phyloP scores from a whole-genome alignment of 2,888 invertebrate species.

The Camponotus fellah region DNA sequence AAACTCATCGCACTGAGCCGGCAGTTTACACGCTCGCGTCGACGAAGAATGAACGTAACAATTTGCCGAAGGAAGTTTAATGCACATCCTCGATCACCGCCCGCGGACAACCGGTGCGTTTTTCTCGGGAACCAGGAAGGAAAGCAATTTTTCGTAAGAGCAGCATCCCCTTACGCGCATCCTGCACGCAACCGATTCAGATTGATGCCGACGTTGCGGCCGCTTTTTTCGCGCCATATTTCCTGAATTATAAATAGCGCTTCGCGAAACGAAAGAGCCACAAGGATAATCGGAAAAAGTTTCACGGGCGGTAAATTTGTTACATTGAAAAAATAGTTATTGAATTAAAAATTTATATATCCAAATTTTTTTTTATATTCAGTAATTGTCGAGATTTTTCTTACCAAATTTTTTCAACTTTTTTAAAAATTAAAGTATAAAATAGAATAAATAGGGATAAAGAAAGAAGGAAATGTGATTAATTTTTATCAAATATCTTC shows the following conservation, averaged over 20 bases:
- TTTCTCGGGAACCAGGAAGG: slow-evolving; percentile 45
- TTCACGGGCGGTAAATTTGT: not conserved
- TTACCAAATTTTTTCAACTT: not conserved
- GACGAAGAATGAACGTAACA: slow-evolving; percentile 60
- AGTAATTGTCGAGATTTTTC: not conserved
- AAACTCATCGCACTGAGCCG: slow-evolving; percentile 56
- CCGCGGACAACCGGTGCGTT: slow-evolving; percentile 45
- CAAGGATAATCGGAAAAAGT: not conserved
- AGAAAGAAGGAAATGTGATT: not conserved
- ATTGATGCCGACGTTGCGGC: slow-evolving; percentile 19
- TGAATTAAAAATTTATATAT: not conserved
- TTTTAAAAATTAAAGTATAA: not conserved
- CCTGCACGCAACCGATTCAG: slow-evolving; percentile 57
- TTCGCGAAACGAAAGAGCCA: not conserved
- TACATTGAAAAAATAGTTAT: not conserved
- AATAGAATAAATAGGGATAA: not conserved
- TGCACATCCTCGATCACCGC: slow-evolving; percentile 57
- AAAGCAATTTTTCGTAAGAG: slow-evolving; percentile 64
- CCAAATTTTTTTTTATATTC: not conserved
- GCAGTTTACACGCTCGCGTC: slow-evolving; percentile 47
- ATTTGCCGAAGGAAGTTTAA: slow-evolving; percentile 58
- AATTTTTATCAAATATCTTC: not conserved
- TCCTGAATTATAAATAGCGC: slow-evolving; percentile 47
- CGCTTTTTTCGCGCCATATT: slow-evolving; percentile 35
- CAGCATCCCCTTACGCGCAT: slow-evolving; percentile 51